These are phyloP conservation scores for Microctonus aethiopoides DNA, from an alignment of 2,888 invertebrate species.

Conservation along the genomic window DNA sequence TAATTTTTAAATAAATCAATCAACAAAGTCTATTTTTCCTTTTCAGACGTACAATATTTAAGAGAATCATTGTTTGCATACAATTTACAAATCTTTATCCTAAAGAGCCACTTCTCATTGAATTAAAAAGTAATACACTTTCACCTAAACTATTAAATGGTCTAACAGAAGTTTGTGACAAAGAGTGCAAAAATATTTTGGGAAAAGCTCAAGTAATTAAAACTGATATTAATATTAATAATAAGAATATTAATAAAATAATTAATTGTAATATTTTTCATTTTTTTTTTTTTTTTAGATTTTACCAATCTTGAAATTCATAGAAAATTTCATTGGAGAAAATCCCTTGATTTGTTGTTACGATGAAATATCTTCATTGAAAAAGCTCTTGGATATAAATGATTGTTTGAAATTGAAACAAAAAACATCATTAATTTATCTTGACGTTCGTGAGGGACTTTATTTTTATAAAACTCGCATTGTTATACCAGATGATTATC, in stretches of 20 bases:
- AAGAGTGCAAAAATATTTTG: constrained; percentile 71
- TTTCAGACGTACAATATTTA: constrained; percentile 72
- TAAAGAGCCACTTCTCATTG: constrained; percentile 70
- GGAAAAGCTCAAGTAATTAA: constrained; percentile 71
- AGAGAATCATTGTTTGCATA: constrained; percentile 74
- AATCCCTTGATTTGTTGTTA: constrained; percentile 79
- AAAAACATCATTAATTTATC: constrained; percentile 72
- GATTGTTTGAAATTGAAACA: constrained; percentile 77
- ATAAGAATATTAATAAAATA: constrained; percentile 5
- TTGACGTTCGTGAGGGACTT: constrained; percentile 71
- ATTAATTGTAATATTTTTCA: not conserved
- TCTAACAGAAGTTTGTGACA: constrained; percentile 73
- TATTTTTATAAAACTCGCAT: constrained; percentile 74
- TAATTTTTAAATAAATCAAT: too few relatives aligned
- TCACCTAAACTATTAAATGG: constrained; percentile 74
- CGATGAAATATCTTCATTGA: constrained; percentile 76
- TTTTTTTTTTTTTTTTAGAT: constrained; percentile 63
- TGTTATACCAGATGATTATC: constrained; percentile 75
- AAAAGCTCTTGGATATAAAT: constrained; percentile 67
- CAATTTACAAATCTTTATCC: constrained; percentile 78
- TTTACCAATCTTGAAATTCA: constrained; percentile 72
- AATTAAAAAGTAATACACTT: constrained; percentile 78
- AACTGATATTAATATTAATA: not conserved
- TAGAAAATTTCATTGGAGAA: constrained; percentile 75
- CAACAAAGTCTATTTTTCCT: too few relatives aligned